Base-by-base conservation (phyloP, 2,888 invertebrate genomes). In the Pterostichus madidus region DNA sequence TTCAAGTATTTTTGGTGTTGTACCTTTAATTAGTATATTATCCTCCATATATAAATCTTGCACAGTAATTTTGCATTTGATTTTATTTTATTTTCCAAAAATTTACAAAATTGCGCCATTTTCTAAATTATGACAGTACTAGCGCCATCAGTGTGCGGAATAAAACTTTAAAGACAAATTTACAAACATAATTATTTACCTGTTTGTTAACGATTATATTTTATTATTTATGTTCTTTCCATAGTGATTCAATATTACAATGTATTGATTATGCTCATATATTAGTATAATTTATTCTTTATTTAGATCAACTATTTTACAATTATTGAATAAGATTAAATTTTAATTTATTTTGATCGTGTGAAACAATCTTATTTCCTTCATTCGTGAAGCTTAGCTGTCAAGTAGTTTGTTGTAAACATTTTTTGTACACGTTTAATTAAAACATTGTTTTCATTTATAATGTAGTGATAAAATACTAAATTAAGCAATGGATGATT, bases 401-500 rank as follows among this genome's bases (percentile, higher is more conserved):
- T 80, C 80, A 80, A 80, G 24, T 80, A 80, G 71, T 53, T 80
- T 80, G 44, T 80, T 80, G 80, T 80, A 80, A 80, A 80, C 73
- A 80, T 73, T 80, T 80, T 80, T 80, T 73, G 39, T 80, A 71
- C 35, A 52, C 17, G 68, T 68, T 73, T 46, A 52, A 80, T 17
- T 71, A 31, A 13, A 80, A 52, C 49, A 32, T 68, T 80, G 56
- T 80, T 80, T 80, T 80, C 32, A 11, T 56, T 73, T 80, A 73
- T 73, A 80, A 80, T 80, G 80, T 80, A 39, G 61, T 79, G 13
- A 24, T 64, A 35, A 64, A 46, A 24, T 31, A 24, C 17, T 46
- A n/a, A 46, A 64, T 79, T 11, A 31, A 87, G 89, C 86, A 87
- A 90, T 91, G 90, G 89, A 89, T 83, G 90, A 91, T 86, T 88